Base-by-base conservation (phyloP, 2,888 invertebrate species). In the Diarsia mendica region DNA sequence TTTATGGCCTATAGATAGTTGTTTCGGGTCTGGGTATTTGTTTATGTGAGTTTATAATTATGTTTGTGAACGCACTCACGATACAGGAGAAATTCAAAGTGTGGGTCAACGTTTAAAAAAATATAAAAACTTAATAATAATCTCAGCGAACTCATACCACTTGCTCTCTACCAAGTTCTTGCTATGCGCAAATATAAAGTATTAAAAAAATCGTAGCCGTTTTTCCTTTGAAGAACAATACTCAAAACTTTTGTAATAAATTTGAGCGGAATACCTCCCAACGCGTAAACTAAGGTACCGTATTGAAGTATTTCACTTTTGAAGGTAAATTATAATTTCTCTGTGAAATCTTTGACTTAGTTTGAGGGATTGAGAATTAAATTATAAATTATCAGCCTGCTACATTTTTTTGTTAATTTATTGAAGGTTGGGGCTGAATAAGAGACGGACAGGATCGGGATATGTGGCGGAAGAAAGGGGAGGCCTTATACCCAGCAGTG, bases 191-290 rank as follows among this genome's bases (percentile, higher is more conserved):
- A 75, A 63, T 67, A 55, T 49, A 53, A 60, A 64, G 44, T 5
- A 18, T 0, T 5, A 51, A 74, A 80, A 74, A 63, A n/a, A 15
- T 23, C 20, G 9, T 18, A 18, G 11, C 20, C 15, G 10, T 46
- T 61, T 81, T 78, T n/a, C 49, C 55, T 67, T 67, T 49, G 39
- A 74, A 67, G 66, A 67, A 74, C 49, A 78, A 67, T 63, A 51
- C 63, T 78, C 49, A n/a, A 63, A 78, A 78, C 61, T 78, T 78
- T 78, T 67, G 46, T 46, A 58, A 78, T 78, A 81, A 75, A 78
- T 20, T 55, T 53, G 33, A 33, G 33, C n/a, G 5, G 48, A 61
- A 80, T 55, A 61, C 66, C 44, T 78, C 53, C 44, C 48, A 44
- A 63, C 48, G 75, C 48, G 44, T 75, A 66, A 66, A 74, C 23